Base-by-base conservation (phyloP, 2,113 vertebrate species). In the Phrynocephalus versicolor region DNA sequence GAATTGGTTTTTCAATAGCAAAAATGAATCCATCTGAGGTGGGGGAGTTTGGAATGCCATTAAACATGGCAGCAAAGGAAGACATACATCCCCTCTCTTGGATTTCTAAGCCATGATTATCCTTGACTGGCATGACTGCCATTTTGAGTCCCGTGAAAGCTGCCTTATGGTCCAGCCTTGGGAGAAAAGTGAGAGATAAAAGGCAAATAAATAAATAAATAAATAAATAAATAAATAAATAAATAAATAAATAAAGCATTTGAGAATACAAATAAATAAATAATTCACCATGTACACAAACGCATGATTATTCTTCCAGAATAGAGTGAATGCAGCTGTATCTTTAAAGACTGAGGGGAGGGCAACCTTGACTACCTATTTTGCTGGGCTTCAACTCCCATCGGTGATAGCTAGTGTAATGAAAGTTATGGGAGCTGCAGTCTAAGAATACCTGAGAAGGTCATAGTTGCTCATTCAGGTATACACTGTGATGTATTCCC, bases 1-100 rank as follows among this genome's bases (percentile, higher is more conserved):
- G 60, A 60, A 33, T 27, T n/a, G 41, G 65, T 37, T 39, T 39
- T 82, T 21, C 2, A 2, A 35, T 25, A 55, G 33, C 0, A 12
- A 0, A 3, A 4, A 0, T 37, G 79, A 15, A 30, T 12, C 39
- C 55, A 15, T 13, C 35, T 1, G 33, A 45, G 2, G 30, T 69
- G 65, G 1, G 8, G 30, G n/a, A 35, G 55, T 19, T 51, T n/a
- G 30, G 15, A 65, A 45, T 65, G 15, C 41, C 35, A 21, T 23
- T 35, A 23, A 74, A 57, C 16, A 18, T 30, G n/a, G 6, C 35
- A 33, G 65, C 2, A 9, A 30, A 57, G 14, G 35, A 33, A 39
- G 23, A 39, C 6, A 71, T 19, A 8, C 21, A 6, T n/a, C 16
- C 45, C 35, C 10, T 58, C 35, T 70, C 45, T 57, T 62, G 10